phyloP scores from a whole-genome alignment of 2,113 vertebrate genomes.

The Chauna torquata region DNA sequence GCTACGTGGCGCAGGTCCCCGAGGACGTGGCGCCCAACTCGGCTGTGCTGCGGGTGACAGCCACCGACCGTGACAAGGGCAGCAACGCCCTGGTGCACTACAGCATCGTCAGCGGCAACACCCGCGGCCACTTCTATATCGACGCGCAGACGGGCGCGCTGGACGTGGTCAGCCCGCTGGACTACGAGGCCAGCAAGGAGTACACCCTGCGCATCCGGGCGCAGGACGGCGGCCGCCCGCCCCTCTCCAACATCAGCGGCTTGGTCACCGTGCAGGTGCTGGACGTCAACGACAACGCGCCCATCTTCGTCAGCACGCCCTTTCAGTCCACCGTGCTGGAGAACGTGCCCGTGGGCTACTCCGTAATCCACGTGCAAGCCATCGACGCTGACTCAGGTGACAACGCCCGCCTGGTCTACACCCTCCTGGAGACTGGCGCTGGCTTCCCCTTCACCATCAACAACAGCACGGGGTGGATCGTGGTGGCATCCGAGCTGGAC shows the following conservation, averaged over 20 bases:
- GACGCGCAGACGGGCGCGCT: constrained; percentile 91
- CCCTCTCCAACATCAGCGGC: constrained; percentile 92
- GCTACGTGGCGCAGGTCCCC: constrained; percentile 87
- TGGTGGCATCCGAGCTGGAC: constrained; percentile 90
- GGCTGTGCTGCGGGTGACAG: constrained; percentile 86
- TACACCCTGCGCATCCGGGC: constrained; percentile 89
- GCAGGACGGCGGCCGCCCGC: constrained; percentile 92
- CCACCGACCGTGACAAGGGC: constrained; percentile 89
- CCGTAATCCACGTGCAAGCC: constrained; percentile 92
- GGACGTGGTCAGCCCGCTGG: constrained; percentile 89
- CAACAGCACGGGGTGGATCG: constrained; percentile 93
- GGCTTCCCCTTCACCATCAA: constrained; percentile 91
- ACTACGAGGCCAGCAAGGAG: constrained; percentile 93
- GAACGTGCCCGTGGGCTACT: constrained; percentile 91
- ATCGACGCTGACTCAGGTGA: constrained; percentile 92
- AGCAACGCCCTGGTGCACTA: constrained; percentile 93
- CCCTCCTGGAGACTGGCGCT: constrained; percentile 78
- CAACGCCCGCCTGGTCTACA: constrained; percentile 89
- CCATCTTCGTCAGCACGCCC: constrained; percentile 95
- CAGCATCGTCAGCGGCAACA: constrained; percentile 97
- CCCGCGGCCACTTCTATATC: constrained; percentile 93
- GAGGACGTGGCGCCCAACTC: constrained; percentile 86
- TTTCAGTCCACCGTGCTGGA: constrained; percentile 95
- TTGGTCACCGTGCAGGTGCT: constrained; percentile 91
- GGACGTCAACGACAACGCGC: constrained; percentile 93